These are phyloP conservation scores for Otocyon megalotis DNA, from an alignment of 2,113 vertebrate genomes.

Conservation along the genomic window DNA sequence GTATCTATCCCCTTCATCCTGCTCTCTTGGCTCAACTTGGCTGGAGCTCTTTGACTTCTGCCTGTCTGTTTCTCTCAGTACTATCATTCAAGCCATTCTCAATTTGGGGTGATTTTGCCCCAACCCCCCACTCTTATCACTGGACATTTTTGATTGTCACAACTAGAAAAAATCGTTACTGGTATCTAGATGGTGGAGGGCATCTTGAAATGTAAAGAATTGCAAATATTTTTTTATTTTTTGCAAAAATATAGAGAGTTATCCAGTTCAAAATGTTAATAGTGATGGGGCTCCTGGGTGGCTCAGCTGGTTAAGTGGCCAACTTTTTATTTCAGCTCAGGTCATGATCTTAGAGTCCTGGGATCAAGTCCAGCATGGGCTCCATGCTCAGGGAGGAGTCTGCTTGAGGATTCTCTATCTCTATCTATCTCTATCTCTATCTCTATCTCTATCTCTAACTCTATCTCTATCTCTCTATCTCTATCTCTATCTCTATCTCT, in stretches of 20 bases:
- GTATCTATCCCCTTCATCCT: neutral
- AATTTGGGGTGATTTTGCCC: neutral
- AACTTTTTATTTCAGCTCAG: neutral
- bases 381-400: neutral
- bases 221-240: neutral
- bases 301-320: neutral
- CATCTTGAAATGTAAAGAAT: neutral
- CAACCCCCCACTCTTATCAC: too few species aligned
- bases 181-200: neutral
- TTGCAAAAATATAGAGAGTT: neutral
- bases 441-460: too few species aligned
- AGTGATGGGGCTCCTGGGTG: neutral
- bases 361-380: neutral
- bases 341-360: neutral
- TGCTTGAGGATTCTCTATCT: neutral
- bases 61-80: neutral
- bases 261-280: neutral
- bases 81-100: neutral
- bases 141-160: neutral
- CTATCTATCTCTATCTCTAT: too few species aligned
- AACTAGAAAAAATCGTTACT: neutral
- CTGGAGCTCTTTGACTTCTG: neutral
- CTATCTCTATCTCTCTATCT: neutral
- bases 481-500: neutral
- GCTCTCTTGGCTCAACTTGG: neutral